phyloP scores from a whole-genome alignment of 2,113 vertebrate genomes.

The Phyllopteryx taeniolatus region DNA sequence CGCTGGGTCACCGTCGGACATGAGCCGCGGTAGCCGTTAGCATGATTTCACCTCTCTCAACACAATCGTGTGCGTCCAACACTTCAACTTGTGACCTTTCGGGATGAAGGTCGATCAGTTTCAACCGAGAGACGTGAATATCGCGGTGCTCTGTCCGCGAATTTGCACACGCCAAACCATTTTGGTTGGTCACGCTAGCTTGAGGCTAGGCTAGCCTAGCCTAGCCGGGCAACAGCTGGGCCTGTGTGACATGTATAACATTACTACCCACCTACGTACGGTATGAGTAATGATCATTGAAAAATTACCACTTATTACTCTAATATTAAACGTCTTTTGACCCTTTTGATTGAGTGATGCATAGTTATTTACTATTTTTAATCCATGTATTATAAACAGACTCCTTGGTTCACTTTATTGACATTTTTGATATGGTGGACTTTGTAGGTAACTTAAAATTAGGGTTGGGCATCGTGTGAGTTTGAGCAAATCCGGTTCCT shows the following conservation, averaged over 20 bases:
- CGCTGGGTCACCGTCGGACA: slow-evolving; percentile 2
- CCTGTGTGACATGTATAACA: neutral
- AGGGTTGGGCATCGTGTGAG: no score
- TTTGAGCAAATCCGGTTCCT: no score
- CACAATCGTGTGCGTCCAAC: neutral
- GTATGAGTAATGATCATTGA: neutral
- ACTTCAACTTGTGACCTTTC: neutral
- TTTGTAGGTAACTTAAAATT: neutral
- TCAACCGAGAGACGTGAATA: neutral
- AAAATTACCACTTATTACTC: neutral
- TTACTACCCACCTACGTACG: neutral
- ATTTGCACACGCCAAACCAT: slow-evolving; percentile 55
- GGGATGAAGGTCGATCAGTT: neutral
- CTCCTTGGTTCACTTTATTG: neutral
- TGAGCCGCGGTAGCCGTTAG: slow-evolving; percentile 23
- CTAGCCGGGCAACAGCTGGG: slow-evolving; percentile 7
- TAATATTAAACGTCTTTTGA: neutral
- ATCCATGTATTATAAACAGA: no score
- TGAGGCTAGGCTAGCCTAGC: slow-evolving; percentile 7
- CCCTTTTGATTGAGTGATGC: neutral
- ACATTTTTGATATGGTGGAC: neutral
- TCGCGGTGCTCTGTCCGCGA: neutral
- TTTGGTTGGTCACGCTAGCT: slow-evolving; percentile 68
- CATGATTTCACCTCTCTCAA: neutral
- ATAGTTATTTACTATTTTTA: neutral